Evolutionary conservation across 2,888 invertebrate species (phyloP).

Genomic region (Drosophila ochracea): DNA sequence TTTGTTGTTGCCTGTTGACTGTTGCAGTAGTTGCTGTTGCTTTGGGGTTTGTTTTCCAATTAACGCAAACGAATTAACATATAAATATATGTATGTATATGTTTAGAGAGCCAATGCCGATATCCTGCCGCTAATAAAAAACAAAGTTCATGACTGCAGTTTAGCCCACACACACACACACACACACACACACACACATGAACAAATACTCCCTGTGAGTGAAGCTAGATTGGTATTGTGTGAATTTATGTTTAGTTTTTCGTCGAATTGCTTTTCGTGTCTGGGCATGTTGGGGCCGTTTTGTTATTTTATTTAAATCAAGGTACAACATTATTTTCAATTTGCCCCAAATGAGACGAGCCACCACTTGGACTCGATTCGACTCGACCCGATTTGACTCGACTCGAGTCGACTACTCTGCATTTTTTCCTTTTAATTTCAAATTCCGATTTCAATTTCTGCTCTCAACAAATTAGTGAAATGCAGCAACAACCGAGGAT

Average conservation of each 20-base stretch:
- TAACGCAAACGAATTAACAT: conserved; percentile 73
- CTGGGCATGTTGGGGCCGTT: conserved; percentile 24
- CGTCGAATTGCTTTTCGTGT: conserved; percentile 50
- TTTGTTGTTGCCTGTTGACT: neutral
- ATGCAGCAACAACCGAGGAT: conserved; percentile 56
- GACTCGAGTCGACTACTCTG: conserved; percentile 4
- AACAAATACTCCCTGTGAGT: conserved; percentile 26
- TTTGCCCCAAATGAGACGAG: conserved; percentile 43
- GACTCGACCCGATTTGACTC: neutral
- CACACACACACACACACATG: conserved; percentile 6
- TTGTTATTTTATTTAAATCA: conserved; percentile 81
- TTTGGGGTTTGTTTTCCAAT: conserved; percentile 56
- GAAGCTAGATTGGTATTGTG: conserved; percentile 32
- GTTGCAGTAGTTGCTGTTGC: neutral
- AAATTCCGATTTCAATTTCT: conserved; percentile 57
- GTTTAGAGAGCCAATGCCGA: conserved; percentile 32
- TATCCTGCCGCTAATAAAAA: conserved; percentile 76
- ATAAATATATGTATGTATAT: conserved; percentile 47
- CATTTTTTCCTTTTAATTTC: conserved; percentile 54
- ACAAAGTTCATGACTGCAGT: conserved; percentile 62
- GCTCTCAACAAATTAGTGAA: conserved; percentile 59
- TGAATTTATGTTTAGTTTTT: conserved; percentile 77
- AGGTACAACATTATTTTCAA: conserved; percentile 71
- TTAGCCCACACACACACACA: conserved; percentile 61
- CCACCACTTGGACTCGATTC: conserved; percentile 15